These are phyloP conservation scores for Grammomys dolichurus DNA, from an alignment of 2,113 vertebrate species.

Conservation along the genomic window DNA sequence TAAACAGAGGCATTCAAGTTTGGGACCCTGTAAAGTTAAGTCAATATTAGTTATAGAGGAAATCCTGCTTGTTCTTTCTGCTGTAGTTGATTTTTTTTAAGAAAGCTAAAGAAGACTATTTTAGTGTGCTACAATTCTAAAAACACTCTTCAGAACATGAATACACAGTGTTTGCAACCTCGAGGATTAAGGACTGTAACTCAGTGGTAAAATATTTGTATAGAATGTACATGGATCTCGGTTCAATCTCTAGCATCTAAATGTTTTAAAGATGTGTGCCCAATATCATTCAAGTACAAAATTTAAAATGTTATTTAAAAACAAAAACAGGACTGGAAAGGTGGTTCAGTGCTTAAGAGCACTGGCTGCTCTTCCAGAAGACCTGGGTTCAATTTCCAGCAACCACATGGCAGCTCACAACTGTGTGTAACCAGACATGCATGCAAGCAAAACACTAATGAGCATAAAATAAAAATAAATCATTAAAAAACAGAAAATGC, in stretches of 20 bases:
- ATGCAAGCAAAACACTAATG: background rate
- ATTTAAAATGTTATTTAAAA: conserved; percentile 48
- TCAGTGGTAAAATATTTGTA: background rate
- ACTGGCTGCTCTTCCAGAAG: background rate
- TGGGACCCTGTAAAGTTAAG: conserved; percentile 78
- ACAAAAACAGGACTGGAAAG: background rate
- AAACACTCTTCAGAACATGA: background rate
- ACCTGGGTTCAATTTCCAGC: background rate
- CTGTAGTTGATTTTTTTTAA: conserved; percentile 65
- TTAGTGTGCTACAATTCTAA: conserved; percentile 58
- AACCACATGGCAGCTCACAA: background rate
- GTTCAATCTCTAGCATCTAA: background rate
- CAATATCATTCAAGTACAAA: conserved; percentile 48
- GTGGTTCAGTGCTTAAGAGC: background rate
- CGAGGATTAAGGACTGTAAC: background rate
- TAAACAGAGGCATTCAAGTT: conserved; percentile 76
- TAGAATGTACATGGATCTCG: background rate
- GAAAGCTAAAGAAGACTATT: conserved; percentile 56
- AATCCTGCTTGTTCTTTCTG: conserved; percentile 78
- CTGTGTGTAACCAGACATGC: background rate
- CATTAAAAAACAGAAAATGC: background rate
- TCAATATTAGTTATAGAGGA: conserved; percentile 79
- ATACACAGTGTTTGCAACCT: conserved; percentile 7
- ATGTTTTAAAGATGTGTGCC: background rate
- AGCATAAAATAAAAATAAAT: background rate